Evolutionary conservation across 2,888 invertebrate species (phyloP), one percentile per base, ranked within the genome.

Genomic region (Apocheima hispidaria): DNA sequence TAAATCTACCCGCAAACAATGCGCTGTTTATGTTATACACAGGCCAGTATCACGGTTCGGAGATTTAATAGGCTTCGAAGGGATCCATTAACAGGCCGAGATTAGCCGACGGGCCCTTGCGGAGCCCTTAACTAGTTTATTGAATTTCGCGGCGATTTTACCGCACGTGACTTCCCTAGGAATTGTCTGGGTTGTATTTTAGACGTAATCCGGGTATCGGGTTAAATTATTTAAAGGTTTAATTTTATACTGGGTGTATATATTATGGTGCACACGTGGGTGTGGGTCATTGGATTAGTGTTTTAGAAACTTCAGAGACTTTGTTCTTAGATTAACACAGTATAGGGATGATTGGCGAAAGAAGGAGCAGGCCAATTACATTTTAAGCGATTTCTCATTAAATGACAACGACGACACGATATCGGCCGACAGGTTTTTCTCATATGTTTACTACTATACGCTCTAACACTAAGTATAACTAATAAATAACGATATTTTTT

Each of bases 71-170:
- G 72, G 73, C 74, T 81, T 79, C 73, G 66, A 64, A 62, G 72
- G 75, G 77, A 76, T 77, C 79, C 77, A 85, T 82, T 82, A 81
- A 73, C 71, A 69, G 71, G 36, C 66, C 70, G 63, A 77, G 81
- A 82, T 82, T 81, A 82, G 66, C 52, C 26, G 38, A 57, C 52
- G 20, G 55, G 46, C 48, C 60, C 55, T 62, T 49, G 61, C 52
- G 65, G 65, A 64, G 67, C 65, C 70, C 60, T 54, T 56, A 59
- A 65, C 60, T 60, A 63, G 65, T 69, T 66, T 65, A 66, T 69
- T 66, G 65, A 69, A 66, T 69, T 68, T 64, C 55, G 54, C 55
- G 56, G 55, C 41, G 61, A 64, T 60, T 68, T 66, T 64, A 58
- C 63, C 56, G 18, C 50, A 62, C 61, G 61, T 62, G 61, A 62